A percentile compares a stretch with the other conserved stretches of the same genome.
These are phyloP conservation scores for Atrichornis clamosus DNA, from an alignment of 2,113 vertebrate genomes.

Conservation along the genomic window DNA sequence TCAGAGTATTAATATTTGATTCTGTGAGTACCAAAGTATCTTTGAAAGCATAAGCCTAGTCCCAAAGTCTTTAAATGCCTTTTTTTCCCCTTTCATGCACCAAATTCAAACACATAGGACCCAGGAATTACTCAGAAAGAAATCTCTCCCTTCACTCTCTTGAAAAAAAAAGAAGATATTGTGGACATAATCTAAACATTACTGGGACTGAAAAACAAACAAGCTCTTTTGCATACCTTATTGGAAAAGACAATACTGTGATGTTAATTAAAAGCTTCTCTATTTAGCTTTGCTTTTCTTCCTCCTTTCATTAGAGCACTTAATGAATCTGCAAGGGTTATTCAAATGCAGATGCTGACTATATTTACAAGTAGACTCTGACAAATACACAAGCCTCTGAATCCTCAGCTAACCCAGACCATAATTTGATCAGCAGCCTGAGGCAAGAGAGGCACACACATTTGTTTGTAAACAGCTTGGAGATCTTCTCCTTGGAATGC, in stretches of 20 bases:
- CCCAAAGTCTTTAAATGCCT: background rate
- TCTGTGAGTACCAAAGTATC: background rate
- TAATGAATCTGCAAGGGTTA: background rate
- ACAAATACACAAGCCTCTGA: background rate
- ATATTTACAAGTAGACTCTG: background rate
- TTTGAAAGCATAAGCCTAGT: background rate
- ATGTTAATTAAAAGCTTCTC: background rate
- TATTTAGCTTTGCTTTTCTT: background rate
- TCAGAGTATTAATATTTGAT: conserved; percentile 7
- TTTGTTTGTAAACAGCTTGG: background rate
- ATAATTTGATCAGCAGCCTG: background rate
- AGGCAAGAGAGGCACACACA: background rate
- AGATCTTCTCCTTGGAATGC: background rate
- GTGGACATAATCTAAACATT: background rate
- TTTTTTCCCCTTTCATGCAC: background rate
- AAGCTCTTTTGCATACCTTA: background rate
- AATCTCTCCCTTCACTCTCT: background rate
- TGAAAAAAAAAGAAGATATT: background rate
- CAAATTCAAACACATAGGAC: background rate
- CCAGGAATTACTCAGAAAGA: background rate
- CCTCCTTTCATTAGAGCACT: background rate
- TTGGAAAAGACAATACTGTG: background rate
- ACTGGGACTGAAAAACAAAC: background rate
- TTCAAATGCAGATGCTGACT: background rate
- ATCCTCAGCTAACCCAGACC: background rate